Conservation (phyloP, 2,888 invertebrate genomes). For the Podotricha telesiphe region DNA sequence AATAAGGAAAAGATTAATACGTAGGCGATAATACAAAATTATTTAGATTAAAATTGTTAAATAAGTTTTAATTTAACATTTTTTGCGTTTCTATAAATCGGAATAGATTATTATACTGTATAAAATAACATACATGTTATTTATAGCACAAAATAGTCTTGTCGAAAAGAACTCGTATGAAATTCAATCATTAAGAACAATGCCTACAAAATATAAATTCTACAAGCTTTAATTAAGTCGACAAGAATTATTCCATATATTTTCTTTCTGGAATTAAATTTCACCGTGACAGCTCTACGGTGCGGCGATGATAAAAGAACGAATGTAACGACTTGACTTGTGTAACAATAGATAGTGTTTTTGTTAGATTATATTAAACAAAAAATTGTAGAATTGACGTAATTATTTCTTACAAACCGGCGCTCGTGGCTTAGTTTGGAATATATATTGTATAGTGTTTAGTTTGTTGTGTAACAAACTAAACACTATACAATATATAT, state of each 20-base stretch:
- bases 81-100: too few relatives aligned
- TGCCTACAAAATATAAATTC: slow-evolving; percentile 20
- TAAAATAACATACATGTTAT: neutral
- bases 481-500: too few relatives aligned
- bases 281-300: slow-evolving; percentile 24
- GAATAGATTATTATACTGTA: too few relatives aligned
- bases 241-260: slow-evolving; percentile 28
- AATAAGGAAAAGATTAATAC: too few relatives aligned
- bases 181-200: slow-evolving; percentile 19
- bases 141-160: neutral
- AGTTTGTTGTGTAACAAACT: too few relatives aligned
- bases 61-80: too few relatives aligned
- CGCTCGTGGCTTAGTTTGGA: neutral
- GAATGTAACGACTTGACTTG: slow-evolving; percentile 3
- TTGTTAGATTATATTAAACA: slow-evolving; percentile 11
- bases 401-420: neutral
- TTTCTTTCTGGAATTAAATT: slow-evolving; percentile 26
- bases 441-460: too few relatives aligned
- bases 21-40: too few relatives aligned
- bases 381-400: neutral
- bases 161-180: neutral
- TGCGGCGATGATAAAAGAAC: slow-evolving; percentile 16
- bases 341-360: slow-evolving; percentile 10
- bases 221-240: slow-evolving; percentile 24
- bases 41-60: too few relatives aligned